Evolutionary conservation across 1,140 invertebrate species (phyloP).

Genomic region (Lepeophtheirus salmonis): DNA sequence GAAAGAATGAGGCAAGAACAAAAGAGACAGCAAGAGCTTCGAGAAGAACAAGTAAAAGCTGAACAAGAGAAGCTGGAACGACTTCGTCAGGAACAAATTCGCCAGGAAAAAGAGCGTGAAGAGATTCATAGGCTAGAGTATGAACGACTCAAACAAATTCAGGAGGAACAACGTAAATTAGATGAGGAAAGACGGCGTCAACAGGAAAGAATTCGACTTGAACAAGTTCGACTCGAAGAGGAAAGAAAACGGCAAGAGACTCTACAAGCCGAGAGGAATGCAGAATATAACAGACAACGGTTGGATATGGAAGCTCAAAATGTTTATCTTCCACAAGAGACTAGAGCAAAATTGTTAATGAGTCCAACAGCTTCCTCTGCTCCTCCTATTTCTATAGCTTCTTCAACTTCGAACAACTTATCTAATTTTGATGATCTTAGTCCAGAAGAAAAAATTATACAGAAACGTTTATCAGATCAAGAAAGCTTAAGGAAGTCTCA

Average conservation of each 20-base stretch:
- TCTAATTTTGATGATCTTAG: neutral
- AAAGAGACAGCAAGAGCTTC: conserved; percentile 13
- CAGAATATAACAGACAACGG: conserved; percentile 9
- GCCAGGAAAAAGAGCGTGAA: conserved; percentile 16
- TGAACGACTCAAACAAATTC: conserved; percentile 16
- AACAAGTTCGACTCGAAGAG: conserved; percentile 14
- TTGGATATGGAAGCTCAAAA: conserved; percentile 11
- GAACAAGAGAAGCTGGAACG: conserved; percentile 16
- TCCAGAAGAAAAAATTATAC: conserved; percentile 13
- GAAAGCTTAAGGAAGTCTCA: conserved; percentile 8
- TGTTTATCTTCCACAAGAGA: neutral
- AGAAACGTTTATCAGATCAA: conserved; percentile 10
- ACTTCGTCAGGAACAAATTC: conserved; percentile 14
- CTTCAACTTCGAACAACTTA: neutral
- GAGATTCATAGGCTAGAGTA: conserved; percentile 17
- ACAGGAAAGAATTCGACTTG: conserved; percentile 9
- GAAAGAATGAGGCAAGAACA: neutral
- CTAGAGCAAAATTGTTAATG: neutral
- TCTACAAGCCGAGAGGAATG: conserved; percentile 11
- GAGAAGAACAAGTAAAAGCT: conserved; percentile 13
- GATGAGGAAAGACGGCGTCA: conserved; percentile 12
- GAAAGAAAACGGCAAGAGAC: conserved; percentile 12
- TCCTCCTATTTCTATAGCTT: neutral
- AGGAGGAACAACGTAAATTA: conserved; percentile 12
- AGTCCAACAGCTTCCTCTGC: neutral